Percentiles rank a stretch among this genome's conserved stretches.
These are phyloP conservation scores for Agonopterix alstromeriana DNA, from an alignment of 2,888 invertebrate genomes.

Conservation along the genomic window DNA sequence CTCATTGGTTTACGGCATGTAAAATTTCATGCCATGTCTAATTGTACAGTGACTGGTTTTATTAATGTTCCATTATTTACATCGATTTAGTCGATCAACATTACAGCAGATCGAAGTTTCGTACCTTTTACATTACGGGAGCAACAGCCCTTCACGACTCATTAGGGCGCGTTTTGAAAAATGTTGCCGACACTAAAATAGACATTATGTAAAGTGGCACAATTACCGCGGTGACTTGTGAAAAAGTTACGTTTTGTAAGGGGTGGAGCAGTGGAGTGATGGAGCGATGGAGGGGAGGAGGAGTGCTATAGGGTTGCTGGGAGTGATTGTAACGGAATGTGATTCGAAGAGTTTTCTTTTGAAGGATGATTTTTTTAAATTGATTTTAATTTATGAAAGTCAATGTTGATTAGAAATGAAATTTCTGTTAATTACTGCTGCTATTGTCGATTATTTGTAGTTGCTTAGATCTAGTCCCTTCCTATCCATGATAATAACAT, in stretches of 20 bases:
- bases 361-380: neutral
- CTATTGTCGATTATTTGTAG: too few relatives aligned
- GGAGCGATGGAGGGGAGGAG: neutral
- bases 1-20: too few relatives aligned
- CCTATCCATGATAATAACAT: too few relatives aligned
- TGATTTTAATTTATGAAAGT: neutral
- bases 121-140: slow-evolving; percentile 38
- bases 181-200: slow-evolving; percentile 67
- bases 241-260: slow-evolving; percentile 33
- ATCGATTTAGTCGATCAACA: too few relatives aligned
- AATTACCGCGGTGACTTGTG: slow-evolving; percentile 63
- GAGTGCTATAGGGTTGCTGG: neutral
- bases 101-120: slow-evolving; percentile 5
- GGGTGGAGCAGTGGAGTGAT: neutral
- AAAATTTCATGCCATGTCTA: too few relatives aligned
- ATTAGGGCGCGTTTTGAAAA: slow-evolving; percentile 61
- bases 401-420: too few relatives aligned
- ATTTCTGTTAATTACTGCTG: too few relatives aligned
- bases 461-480: too few relatives aligned
- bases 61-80: too few relatives aligned
- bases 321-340: too few relatives aligned
- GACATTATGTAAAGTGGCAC: slow-evolving; percentile 73
- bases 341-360: neutral
- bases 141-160: slow-evolving; percentile 64
- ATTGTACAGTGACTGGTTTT: too few relatives aligned